Evolutionary conservation across 2,797 vertebrate genomes (phyloP).

Genomic region (Anas bernieri): DNA sequence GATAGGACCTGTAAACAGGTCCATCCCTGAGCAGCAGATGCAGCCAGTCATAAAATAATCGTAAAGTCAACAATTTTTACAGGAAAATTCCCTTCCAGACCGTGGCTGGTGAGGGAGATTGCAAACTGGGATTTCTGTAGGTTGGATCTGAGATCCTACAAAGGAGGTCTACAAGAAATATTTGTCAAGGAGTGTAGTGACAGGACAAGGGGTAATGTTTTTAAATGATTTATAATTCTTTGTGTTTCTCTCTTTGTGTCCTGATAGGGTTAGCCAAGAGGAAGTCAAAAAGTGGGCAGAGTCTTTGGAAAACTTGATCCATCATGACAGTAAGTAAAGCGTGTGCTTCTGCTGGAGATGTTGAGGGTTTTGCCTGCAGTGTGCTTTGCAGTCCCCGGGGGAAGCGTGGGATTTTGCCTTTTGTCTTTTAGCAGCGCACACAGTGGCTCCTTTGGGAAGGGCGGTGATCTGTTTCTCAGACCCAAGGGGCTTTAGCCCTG

Average conservation of each 20-base stretch:
- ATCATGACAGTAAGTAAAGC: slow-evolving; percentile 85
- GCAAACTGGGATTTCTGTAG: not conserved
- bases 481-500: not conserved
- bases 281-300: slow-evolving; percentile 91
- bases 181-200: no score
- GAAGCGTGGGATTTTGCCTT: accelerated
- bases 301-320: slow-evolving; percentile 88
- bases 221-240: not conserved
- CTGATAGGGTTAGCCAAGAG: slow-evolving; percentile 78
- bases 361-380: not conserved
- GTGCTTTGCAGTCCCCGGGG: not conserved
- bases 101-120: not conserved
- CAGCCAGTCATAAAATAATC: not conserved
- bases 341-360: not conserved
- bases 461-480: not conserved
- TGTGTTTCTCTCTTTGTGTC: not conserved
- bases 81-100: not conserved
- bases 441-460: not conserved
- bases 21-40: not conserved
- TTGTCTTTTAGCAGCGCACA: not conserved
- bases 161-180: no score
- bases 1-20: not conserved
- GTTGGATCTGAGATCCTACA: not conserved
- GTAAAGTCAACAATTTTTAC: not conserved
- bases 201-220: no score